Evolutionary conservation across 2,888 invertebrate species (phyloP).

Genomic region (Corythucha ciliata): DNA sequence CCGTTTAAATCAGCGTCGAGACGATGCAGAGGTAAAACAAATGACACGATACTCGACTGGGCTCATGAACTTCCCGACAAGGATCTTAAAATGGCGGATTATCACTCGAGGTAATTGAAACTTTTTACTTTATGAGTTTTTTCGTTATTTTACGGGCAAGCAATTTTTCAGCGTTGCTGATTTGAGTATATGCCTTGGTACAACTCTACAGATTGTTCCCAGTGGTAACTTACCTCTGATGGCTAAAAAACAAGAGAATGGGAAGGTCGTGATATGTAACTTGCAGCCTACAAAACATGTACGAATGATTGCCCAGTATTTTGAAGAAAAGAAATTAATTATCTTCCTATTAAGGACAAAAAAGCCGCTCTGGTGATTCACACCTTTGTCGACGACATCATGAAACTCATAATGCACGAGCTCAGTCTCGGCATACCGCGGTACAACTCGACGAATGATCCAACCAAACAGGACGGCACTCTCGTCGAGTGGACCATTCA

Average conservation of each 20-base stretch:
- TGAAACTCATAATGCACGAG: constrained; percentile 62
- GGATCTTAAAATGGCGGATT: constrained; percentile 72
- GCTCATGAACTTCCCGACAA: constrained; percentile 84
- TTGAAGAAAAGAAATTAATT: constrained; percentile 7
- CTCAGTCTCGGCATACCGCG: constrained; percentile 64
- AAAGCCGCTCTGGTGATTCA: constrained; percentile 83
- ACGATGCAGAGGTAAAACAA: constrained; percentile 77
- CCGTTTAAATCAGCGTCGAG: constrained; percentile 52
- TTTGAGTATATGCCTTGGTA: constrained; percentile 87
- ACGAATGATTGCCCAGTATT: too few species aligned
- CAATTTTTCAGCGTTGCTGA: constrained; percentile 69
- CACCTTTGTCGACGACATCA: constrained; percentile 76
- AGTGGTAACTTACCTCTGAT: constrained; percentile 87
- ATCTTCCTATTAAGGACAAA: constrained; percentile 58
- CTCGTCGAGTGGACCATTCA: constrained; percentile 66
- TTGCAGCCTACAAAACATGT: constrained; percentile 97
- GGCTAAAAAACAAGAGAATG: constrained; percentile 61
- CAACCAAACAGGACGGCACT: constrained; percentile 48
- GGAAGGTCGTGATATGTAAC: constrained; percentile 87
- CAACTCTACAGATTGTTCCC: constrained; percentile 95
- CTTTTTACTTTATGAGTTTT: constrained; percentile 6
- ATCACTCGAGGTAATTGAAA: constrained; percentile 67
- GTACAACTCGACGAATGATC: constrained; percentile 57
- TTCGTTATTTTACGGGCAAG: constrained; percentile 15
- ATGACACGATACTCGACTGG: constrained; percentile 95